Percentiles rank a stretch among this genome's conserved stretches.
Conservation (phyloP, 2,113 vertebrate genomes). For the Clarias gariepinus region DNA sequence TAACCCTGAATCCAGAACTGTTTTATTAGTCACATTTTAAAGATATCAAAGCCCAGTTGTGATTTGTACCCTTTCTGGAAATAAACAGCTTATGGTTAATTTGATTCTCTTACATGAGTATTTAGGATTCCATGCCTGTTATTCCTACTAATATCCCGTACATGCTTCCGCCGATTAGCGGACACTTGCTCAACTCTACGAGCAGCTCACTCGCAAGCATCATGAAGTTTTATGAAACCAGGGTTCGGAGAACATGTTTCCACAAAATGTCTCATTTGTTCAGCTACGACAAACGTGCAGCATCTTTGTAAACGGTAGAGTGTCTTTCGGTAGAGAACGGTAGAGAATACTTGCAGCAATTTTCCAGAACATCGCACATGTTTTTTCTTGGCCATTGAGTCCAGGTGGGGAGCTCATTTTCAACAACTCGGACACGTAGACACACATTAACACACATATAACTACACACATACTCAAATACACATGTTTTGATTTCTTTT, state of each 20-base stretch:
- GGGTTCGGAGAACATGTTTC: background rate
- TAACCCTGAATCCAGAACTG: no score
- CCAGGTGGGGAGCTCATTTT: constrained; percentile 23
- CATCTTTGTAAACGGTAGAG: no score
- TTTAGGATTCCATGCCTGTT: background rate
- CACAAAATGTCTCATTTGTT: background rate
- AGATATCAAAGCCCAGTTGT: background rate
- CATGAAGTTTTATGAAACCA: background rate
- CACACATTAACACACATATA: background rate
- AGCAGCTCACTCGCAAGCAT: background rate
- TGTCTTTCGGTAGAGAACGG: background rate
- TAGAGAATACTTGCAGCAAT: background rate
- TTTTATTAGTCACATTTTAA: background rate
- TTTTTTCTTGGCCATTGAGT: constrained; percentile 18
- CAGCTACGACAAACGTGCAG: background rate
- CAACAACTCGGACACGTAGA: background rate
- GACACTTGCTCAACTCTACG: background rate
- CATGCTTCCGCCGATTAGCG: background rate
- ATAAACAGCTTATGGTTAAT: background rate
- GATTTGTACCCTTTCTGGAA: background rate
- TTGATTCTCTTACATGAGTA: background rate
- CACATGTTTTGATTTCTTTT: background rate
- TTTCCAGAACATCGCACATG: constrained; percentile 28
- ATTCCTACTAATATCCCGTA: background rate
- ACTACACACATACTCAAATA: background rate